Conservation (phyloP, 2,888 invertebrate species). For the Meteorus colon region DNA sequence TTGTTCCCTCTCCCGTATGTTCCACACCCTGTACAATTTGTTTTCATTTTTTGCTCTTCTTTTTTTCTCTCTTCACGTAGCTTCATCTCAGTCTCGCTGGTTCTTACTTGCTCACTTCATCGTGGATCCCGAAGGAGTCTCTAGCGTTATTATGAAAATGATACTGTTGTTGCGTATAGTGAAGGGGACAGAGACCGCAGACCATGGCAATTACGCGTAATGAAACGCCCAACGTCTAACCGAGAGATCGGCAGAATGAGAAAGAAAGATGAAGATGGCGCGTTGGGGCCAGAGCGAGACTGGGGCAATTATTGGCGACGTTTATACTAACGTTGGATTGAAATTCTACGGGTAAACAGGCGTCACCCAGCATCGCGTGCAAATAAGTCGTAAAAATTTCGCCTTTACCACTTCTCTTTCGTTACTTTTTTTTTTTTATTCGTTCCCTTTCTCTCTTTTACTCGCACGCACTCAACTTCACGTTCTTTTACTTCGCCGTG, state of each 20-base stretch:
- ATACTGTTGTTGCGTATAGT: constrained; percentile 63
- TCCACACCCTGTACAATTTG: constrained; percentile 29
- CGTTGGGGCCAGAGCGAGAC: constrained; percentile 39
- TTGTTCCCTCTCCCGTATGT: constrained; percentile 28
- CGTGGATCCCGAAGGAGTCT: constrained; percentile 47
- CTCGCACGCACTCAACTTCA: constrained; percentile 43
- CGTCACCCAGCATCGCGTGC: constrained; percentile 60
- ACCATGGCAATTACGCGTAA: constrained; percentile 72
- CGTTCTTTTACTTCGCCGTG: constrained; percentile 38
- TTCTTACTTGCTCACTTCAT: constrained; percentile 26
- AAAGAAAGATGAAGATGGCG: constrained; percentile 34
- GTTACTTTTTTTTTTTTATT: constrained; percentile 29
- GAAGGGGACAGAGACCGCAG: constrained; percentile 65
- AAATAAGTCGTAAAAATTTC: constrained; percentile 62
- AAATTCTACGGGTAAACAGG: constrained; percentile 40
- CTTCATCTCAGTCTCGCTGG: not conserved
- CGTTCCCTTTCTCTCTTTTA: constrained; percentile 40
- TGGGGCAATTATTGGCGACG: constrained; percentile 41
- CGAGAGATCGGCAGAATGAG: constrained; percentile 43
- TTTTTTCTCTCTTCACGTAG: constrained; percentile 13
- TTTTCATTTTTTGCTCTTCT: constrained; percentile 32
- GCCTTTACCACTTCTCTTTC: constrained; percentile 33
- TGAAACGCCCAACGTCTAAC: constrained; percentile 69
- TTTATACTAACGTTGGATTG: constrained; percentile 32
- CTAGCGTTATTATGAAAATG: constrained; percentile 71